phyloP scores from a whole-genome alignment of 1,140 invertebrate species.

The Penaeus vannamei region DNA sequence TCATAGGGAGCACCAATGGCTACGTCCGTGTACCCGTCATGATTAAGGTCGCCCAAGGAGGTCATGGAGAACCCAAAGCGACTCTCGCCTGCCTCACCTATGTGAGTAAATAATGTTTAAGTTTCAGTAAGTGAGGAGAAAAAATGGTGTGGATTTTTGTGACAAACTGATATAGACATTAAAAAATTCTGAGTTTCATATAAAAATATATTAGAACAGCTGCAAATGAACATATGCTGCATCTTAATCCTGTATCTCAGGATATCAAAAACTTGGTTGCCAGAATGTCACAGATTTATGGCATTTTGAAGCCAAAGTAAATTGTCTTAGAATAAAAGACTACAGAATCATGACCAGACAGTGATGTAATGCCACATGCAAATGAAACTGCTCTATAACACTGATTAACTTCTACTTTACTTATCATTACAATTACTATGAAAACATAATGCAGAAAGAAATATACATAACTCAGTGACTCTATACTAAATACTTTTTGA shows the following conservation, averaged over 20 bases:
- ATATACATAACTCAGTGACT: no score
- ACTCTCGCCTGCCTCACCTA: constrained; percentile 64
- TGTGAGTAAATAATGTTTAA: not conserved
- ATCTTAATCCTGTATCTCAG: not conserved
- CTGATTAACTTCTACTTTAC: no score
- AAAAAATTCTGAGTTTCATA: not conserved
- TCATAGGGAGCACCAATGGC: constrained; percentile 95
- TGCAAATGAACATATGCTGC: not conserved
- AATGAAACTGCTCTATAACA: no score
- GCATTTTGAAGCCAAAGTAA: no score
- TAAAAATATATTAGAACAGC: not conserved
- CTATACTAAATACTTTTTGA: no score
- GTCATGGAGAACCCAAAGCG: constrained; percentile 89
- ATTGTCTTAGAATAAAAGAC: no score
- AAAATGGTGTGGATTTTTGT: not conserved
- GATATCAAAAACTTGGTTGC: no score
- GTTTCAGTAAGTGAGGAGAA: not conserved
- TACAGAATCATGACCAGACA: no score
- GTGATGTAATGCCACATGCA: no score
- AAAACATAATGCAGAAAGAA: no score
- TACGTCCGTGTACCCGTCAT: constrained; percentile 90
- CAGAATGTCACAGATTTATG: no score
- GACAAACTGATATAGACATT: not conserved
- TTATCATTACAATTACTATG: no score
- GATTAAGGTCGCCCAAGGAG: constrained; percentile 91